phyloP scores from a whole-genome alignment of 1,140 invertebrate species.

The Campodea augens region DNA sequence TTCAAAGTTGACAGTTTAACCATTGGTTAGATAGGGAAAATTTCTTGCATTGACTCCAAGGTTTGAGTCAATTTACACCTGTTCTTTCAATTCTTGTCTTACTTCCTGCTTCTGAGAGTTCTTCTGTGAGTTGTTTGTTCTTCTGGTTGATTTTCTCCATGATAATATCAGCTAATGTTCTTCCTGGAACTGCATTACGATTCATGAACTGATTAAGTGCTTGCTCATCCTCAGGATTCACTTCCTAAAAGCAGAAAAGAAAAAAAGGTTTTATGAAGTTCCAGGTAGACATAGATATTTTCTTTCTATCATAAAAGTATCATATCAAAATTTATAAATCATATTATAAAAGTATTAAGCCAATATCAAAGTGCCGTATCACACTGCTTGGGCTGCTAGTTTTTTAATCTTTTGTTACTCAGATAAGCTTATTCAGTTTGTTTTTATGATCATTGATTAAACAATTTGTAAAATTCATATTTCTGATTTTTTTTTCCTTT shows the following conservation, averaged over 20 bases:
- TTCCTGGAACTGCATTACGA: constrained; percentile 35
- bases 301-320: neutral
- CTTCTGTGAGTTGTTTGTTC: constrained; percentile 67
- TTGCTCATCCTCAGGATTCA: constrained; percentile 70
- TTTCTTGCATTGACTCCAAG: too few relatives aligned
- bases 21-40: too few relatives aligned
- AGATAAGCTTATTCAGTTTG: neutral
- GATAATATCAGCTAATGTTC: constrained; percentile 74
- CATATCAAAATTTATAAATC: neutral
- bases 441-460: too few relatives aligned
- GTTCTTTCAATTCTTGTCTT: constrained; percentile 15
- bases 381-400: neutral
- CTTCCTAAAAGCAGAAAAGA: constrained; percentile 13
- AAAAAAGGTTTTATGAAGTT: constrained; percentile 1
- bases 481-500: too few relatives aligned
- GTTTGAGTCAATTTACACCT: too few relatives aligned
- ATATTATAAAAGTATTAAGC: neutral
- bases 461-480: too few relatives aligned
- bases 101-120: constrained; percentile 56
- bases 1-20: too few relatives aligned
- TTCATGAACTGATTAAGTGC: constrained; percentile 72
- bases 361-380: too few relatives aligned
- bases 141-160: constrained; percentile 85
- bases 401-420: constrained; percentile 5
- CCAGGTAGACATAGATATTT: neutral